A percentile compares a stretch with the other conserved stretches of the same genome.
Conservation (phyloP, 2,113 vertebrate genomes). For the Perca schrenkii region DNA sequence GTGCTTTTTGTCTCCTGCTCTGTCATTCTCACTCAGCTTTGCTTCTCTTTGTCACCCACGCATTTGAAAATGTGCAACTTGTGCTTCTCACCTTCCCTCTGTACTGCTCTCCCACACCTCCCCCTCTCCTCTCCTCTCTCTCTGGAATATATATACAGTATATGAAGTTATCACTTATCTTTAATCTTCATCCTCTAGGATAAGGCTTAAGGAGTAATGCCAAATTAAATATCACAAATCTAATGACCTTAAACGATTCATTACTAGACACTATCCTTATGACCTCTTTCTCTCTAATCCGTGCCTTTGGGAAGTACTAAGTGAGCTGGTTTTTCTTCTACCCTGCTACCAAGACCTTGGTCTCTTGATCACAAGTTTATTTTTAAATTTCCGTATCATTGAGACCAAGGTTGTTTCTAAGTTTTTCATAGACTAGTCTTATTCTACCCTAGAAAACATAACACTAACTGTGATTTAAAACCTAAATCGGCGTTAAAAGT, state of each 20-base stretch:
- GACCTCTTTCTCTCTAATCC: not conserved
- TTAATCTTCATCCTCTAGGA: constrained; percentile 42
- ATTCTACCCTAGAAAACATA: not conserved
- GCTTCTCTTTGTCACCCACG: constrained; percentile 57
- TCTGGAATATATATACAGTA: constrained; percentile 50
- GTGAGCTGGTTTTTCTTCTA: not conserved
- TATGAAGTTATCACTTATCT: constrained; percentile 50
- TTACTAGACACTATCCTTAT: not conserved
- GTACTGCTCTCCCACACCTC: constrained; percentile 5
- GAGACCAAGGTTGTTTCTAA: not conserved
- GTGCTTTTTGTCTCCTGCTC: constrained; percentile 29
- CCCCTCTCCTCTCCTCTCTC: constrained; percentile 10
- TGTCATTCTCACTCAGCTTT: constrained; percentile 31
- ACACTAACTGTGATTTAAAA: not conserved
- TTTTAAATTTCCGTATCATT: not conserved
- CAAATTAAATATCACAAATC: constrained; percentile 58
- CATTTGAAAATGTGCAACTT: constrained; percentile 45
- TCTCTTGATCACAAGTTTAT: not conserved
- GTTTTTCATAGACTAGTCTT: not conserved
- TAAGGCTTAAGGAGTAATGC: constrained; percentile 29
- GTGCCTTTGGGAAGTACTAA: not conserved
- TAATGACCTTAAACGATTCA: constrained; percentile 51
- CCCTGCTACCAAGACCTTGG: not conserved
- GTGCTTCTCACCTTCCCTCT: constrained; percentile 40
- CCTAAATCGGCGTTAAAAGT: not conserved